phyloP scores from a whole-genome alignment of 2,113 vertebrate species.

The Harpagus bidentatus region DNA sequence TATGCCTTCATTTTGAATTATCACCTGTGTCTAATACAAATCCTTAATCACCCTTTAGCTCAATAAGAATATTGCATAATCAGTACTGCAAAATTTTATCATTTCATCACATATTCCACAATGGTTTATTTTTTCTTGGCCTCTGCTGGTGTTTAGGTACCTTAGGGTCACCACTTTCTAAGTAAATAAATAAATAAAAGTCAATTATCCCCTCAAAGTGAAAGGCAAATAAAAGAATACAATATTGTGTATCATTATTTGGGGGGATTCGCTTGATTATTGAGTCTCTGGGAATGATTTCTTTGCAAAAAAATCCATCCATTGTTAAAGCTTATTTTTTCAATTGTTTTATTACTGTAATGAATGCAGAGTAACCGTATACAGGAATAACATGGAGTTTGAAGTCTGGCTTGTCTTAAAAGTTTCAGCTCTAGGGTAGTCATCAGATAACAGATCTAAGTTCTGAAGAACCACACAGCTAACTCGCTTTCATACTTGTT shows the following conservation, averaged over 20 bases:
- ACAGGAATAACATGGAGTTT: neutral
- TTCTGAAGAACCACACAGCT: neutral
- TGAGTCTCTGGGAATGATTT: neutral
- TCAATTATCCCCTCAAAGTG: neutral
- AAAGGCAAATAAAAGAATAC: neutral
- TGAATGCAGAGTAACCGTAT: neutral
- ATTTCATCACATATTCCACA: neutral
- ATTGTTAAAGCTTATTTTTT: neutral
- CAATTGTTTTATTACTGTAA: neutral
- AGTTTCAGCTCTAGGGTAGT: neutral
- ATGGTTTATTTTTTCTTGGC: neutral
- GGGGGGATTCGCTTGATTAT: neutral
- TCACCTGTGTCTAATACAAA: neutral
- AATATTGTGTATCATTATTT: neutral
- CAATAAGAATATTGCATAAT: neutral
- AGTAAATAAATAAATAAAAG: neutral
- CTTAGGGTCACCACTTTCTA: neutral
- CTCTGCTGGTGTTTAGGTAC: neutral
- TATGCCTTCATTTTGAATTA: neutral
- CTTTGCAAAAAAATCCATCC: neutral
- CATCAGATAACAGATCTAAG: neutral
- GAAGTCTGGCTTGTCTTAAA: neutral
- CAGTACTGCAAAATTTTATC: neutral
- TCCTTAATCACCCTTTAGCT: neutral
- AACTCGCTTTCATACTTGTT: neutral